Evolutionary conservation across 2,888 invertebrate species (phyloP).

Genomic region (Cheilosia soror): DNA sequence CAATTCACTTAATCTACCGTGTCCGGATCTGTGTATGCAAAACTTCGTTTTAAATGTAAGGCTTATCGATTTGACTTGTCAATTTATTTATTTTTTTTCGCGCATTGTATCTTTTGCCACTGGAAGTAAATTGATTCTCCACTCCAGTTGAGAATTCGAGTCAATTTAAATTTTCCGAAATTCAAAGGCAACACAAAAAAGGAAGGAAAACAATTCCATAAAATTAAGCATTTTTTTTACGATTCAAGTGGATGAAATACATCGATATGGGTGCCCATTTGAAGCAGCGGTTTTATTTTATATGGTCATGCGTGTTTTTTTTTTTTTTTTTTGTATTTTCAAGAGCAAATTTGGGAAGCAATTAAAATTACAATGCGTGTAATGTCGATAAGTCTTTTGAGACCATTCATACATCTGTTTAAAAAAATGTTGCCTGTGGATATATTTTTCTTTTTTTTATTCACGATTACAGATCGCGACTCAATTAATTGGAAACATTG

Average conservation of each 20-base stretch:
- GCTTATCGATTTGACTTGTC: slow-evolving; percentile 1
- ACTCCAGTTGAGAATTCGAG: slow-evolving; percentile 47
- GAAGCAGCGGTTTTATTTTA: slow-evolving; percentile 15
- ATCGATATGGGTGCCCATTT: neutral
- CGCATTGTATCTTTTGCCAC: slow-evolving; percentile 18
- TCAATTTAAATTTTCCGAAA: slow-evolving; percentile 37
- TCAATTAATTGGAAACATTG: slow-evolving; percentile 69
- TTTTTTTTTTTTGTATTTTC: neutral
- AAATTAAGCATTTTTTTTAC: slow-evolving; percentile 38
- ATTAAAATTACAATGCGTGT: slow-evolving; percentile 61
- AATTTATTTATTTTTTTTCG: neutral
- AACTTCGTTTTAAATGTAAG: neutral
- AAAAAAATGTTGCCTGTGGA: neutral
- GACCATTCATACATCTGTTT: slow-evolving; percentile 12
- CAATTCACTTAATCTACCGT: slow-evolving; percentile 10
- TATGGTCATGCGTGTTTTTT: neutral
- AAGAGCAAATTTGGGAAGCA: slow-evolving; percentile 42
- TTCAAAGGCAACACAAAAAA: slow-evolving; percentile 2
- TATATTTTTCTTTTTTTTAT: neutral
- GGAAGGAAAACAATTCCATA: slow-evolving; percentile 20
- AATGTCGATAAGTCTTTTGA: slow-evolving; percentile 46
- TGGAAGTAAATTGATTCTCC: slow-evolving; percentile 58
- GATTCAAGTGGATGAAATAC: slow-evolving; percentile 26
- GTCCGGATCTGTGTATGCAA: neutral
- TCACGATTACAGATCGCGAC: slow-evolving; percentile 21